Percentiles rank a stretch among this genome's conserved stretches.
These are phyloP conservation scores for Nestor notabilis DNA, from an alignment of 2,113 vertebrate genomes.

Conservation along the genomic window DNA sequence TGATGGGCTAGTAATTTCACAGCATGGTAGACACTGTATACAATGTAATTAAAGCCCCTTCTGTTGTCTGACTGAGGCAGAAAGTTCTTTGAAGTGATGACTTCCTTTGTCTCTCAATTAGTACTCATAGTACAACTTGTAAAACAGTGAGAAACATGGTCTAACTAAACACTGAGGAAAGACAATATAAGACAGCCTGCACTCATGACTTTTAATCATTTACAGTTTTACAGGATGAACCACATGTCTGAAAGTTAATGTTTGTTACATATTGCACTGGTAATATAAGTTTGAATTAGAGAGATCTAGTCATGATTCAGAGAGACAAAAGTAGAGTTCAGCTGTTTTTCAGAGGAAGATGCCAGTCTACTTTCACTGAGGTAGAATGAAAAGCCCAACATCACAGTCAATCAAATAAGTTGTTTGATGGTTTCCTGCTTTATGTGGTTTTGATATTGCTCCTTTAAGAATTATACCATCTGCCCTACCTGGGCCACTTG, in stretches of 20 bases:
- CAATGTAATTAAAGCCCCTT: neutral
- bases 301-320: neutral
- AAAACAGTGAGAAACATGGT: neutral
- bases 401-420: neutral
- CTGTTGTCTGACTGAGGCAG: neutral
- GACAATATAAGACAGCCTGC: neutral
- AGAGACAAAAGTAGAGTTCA: neutral
- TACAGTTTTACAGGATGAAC: neutral
- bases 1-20: neutral
- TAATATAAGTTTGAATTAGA: neutral
- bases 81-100: neutral
- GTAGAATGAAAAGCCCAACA: neutral
- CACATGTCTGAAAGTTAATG: neutral
- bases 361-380: neutral
- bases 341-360: neutral
- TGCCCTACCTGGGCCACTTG: neutral
- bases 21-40: neutral
- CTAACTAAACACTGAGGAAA: neutral
- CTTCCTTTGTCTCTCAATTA: neutral
- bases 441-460: neutral
- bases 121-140: neutral
- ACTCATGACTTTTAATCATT: neutral
- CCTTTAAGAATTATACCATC: neutral
- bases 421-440: neutral
- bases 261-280: neutral